Base-by-base conservation (phyloP, 2,888 invertebrate genomes). In the Coronaproctus castanopsis region DNA sequence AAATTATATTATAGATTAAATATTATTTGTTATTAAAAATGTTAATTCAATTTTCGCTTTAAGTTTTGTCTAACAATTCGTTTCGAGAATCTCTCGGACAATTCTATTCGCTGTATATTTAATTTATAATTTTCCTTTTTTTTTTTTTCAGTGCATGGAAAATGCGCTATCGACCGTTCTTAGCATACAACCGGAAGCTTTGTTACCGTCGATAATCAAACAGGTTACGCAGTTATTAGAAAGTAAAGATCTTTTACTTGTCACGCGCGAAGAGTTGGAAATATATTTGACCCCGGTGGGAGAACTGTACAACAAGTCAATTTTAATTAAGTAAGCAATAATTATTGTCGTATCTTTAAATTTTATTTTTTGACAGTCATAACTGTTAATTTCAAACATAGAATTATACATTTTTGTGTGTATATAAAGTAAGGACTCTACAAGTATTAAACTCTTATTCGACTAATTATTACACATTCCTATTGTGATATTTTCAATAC, bases 261-360 rank as follows among this genome's bases (percentile, higher is more conserved):
- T 93, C 22, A 82, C 86, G 0, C 78, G 86, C 67, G 82, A 84
- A 60, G 87, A 90, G 66, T 87, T 85, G 70, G 82, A 82, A 65
- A 85, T 83, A 2, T 90, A 75, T 73, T 76, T 85, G 64, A 90
- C 86, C 22, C 89, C 92, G 0, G 87, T 89, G 59, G 92, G 89
- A 2, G 87, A 89, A 68, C 76, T 97, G 0, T 96, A 85, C 70
- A 92, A 97, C 73, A 92, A 88, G 74, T 65, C 64, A 22, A 62
- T 67, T 24, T 56, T 67, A 21, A 62, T 63, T 14, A 64, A 65
- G 66, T 67, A 60, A 65, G 64, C 55, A 22, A 24, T 57, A 19
- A 50, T 2, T 3, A 48, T 50, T 50, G 3, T 57, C n/a, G n/a
- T n/a, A n/a, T n/a, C n/a, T n/a, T n/a, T n/a, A n/a, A n/a, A 55